phyloP scores from a whole-genome alignment of 2,888 invertebrate genomes.

The Phorcus lineatus region DNA sequence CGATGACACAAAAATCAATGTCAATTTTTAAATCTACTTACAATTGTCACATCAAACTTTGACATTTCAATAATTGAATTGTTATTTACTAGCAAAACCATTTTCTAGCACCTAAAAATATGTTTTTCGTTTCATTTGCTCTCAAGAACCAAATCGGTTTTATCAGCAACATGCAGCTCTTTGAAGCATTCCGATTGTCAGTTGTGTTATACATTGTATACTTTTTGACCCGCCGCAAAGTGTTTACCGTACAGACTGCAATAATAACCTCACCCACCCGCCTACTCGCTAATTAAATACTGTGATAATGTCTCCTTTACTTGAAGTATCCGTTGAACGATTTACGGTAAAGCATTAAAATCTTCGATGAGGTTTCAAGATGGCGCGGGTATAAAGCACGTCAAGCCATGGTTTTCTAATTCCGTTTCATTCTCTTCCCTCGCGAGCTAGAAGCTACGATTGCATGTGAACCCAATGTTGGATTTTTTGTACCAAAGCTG shows the following conservation, averaged over 20 bases:
- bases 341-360: conserved; percentile 10
- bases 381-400: neutral
- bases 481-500: neutral
- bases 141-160: no score
- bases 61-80: no score
- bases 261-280: neutral
- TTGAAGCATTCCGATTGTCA: no score
- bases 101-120: no score
- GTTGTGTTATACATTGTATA: neutral
- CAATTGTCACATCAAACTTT: no score
- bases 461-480: neutral
- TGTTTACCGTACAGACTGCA: neutral
- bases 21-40: no score
- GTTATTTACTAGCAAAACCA: no score
- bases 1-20: no score
- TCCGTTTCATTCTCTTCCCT: neutral
- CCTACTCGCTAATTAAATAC: neutral
- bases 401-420: neutral
- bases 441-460: neutral
- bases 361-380: neutral
- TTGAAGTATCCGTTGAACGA: neutral
- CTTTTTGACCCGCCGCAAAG: neutral
- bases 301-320: neutral
- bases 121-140: no score
- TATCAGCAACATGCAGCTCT: no score